phyloP scores from a whole-genome alignment of 2,113 vertebrate species.

The Cheirogaleus medius region DNA sequence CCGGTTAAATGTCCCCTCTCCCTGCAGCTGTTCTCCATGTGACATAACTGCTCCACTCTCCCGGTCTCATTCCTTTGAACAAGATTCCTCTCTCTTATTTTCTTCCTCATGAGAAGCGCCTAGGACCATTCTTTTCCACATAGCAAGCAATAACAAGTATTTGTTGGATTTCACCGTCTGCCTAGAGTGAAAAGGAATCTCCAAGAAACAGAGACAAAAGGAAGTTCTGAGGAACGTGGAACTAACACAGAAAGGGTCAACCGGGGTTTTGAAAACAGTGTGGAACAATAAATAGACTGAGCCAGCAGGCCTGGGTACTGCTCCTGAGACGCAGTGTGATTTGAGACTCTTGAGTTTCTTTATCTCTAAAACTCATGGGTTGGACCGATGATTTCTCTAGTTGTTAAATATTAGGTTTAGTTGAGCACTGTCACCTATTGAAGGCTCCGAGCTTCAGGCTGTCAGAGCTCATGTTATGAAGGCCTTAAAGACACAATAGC shows the following conservation, averaged over 20 bases:
- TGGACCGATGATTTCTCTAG: background rate
- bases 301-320: background rate
- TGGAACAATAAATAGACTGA: background rate
- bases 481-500: background rate
- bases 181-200: background rate
- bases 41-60: background rate
- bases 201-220: background rate
- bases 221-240: background rate
- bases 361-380: background rate
- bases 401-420: background rate
- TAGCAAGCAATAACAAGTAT: background rate
- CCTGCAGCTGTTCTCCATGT: background rate
- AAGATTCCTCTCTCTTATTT: background rate
- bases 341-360: background rate
- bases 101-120: background rate
- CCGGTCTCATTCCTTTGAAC: background rate
- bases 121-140: background rate
- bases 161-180: background rate
- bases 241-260: background rate
- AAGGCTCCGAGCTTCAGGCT: slow-evolving; percentile 1
- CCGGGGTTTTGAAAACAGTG: background rate
- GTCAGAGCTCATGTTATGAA: background rate
- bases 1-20: background rate
- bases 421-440: background rate
- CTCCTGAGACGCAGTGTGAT: background rate